phyloP scores from a whole-genome alignment of 1,140 invertebrate genomes.

The Drosophila trapezifrons region DNA sequence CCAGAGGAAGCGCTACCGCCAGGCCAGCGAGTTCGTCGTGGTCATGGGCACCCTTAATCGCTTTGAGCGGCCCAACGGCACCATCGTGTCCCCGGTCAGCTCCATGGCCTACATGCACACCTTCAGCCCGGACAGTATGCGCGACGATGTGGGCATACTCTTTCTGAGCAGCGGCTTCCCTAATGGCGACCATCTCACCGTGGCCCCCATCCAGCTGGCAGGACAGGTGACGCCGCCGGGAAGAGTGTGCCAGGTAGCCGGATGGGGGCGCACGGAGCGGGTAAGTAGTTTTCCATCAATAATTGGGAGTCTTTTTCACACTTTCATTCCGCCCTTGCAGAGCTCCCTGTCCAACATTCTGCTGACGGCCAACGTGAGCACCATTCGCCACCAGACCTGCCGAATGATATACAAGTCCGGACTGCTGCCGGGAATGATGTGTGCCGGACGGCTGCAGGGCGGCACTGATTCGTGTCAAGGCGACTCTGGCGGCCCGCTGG shows the following conservation, averaged over 20 bases:
- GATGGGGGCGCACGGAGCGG: slow-evolving; percentile 77
- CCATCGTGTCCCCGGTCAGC: slow-evolving; percentile 70
- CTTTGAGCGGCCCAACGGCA: slow-evolving; percentile 61
- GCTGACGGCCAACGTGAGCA: slow-evolving; percentile 69
- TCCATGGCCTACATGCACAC: slow-evolving; percentile 82
- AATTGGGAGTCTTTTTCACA: no score
- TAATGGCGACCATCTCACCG: slow-evolving; percentile 35
- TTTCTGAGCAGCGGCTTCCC: slow-evolving; percentile 48
- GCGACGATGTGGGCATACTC: slow-evolving; percentile 76
- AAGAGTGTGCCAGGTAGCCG: slow-evolving; percentile 64
- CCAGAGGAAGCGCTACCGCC: slow-evolving; percentile 67
- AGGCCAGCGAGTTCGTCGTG: slow-evolving; percentile 68
- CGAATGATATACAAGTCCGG: slow-evolving; percentile 54
- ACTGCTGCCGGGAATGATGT: slow-evolving; percentile 72
- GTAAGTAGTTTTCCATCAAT: slow-evolving; percentile 43
- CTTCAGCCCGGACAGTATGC: slow-evolving; percentile 77
- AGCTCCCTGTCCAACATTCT: slow-evolving; percentile 58
- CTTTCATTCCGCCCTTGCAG: slow-evolving; percentile 14
- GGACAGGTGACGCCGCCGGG: slow-evolving; percentile 43
- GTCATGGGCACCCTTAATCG: slow-evolving; percentile 79
- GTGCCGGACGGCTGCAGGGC: slow-evolving; percentile 67
- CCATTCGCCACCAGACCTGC: slow-evolving; percentile 57
- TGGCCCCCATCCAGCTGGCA: slow-evolving; percentile 66
- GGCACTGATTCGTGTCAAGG: slow-evolving; percentile 83
- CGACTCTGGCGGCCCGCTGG: slow-evolving; percentile 87